Base-by-base conservation (phyloP, 2,888 invertebrate species). In the Chrysopilus asiliformis region DNA sequence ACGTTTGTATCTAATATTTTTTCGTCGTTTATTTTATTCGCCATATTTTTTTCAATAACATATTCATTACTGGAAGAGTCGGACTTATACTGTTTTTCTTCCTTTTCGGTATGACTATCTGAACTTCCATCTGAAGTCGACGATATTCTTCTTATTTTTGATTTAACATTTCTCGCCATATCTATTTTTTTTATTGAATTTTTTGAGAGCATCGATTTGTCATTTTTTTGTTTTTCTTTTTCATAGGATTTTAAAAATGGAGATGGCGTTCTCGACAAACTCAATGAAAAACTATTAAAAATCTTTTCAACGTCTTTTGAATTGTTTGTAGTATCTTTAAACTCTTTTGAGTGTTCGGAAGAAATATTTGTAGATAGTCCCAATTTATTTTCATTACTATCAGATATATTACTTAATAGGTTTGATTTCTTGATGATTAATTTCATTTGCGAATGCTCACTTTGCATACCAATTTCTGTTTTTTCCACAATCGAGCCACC, bases 221-320 rank as follows among this genome's bases (percentile, higher is more conserved):
- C 58, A 22, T 31, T 32, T 9, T 20, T 29, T 25, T 31, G 29
- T 26, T 40, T 39, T 5, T 55, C 47, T 17, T 57, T 51, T 50
- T 65, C 63, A 41, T 70, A 68, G 14, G 63, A 54, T 48, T 68
- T 79, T 43, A 84, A 75, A 60, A 86, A 85, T 28, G 86, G 85
- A 12, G 86, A 85, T 10, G 86, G 85, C 1, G 85, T 86, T 44
- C 85, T 72, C n/a, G 86, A 86, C 28, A 84, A 67, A 52, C 84
- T 85, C 56, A 72, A 71, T 15, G 79, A 79, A 56, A 75, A n/a
- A n/a, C n/a, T n/a, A n/a, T n/a, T n/a, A n/a, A n/a, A n/a, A n/a
- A n/a, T n/a, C n/a, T n/a, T n/a, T n/a, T n/a, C n/a, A n/a, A n/a
- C n/a, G n/a, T n/a, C n/a, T n/a, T n/a, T n/a, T n/a, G n/a, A n/a